These are phyloP conservation scores for Cassiopea andromeda DNA, from an alignment of 30 jellyfish, hydroid and myxozoan species.

Conservation along the genomic window DNA sequence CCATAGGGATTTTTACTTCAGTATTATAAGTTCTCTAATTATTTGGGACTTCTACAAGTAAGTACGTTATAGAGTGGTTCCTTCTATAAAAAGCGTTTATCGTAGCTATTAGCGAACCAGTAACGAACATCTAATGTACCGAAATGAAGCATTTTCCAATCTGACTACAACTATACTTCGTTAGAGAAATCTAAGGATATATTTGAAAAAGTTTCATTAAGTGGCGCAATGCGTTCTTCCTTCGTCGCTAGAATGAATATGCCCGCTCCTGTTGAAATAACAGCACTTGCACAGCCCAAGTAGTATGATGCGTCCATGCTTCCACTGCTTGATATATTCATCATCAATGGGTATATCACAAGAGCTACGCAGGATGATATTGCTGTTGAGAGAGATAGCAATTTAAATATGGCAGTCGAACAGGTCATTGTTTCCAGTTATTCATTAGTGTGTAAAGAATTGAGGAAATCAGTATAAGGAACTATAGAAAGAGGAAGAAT, in stretches of 20 bases:
- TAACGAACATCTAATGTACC: too few species aligned
- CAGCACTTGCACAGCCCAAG: slow-evolving; percentile 9
- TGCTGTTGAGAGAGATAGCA: not conserved
- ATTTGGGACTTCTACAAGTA: too few species aligned
- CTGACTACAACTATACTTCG: not conserved
- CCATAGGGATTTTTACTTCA: too few species aligned
- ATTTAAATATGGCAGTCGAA: too few species aligned
- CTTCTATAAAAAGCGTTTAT: too few species aligned
- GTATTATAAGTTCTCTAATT: too few species aligned
- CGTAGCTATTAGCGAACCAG: too few species aligned
- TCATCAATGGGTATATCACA: not conserved
- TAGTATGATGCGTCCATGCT: not conserved
- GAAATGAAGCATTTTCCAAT: not conserved
- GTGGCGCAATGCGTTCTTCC: slow-evolving; percentile 5
- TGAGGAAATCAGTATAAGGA: too few species aligned
- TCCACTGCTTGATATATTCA: not conserved
- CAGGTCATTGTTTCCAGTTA: too few species aligned
- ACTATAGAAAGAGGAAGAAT: too few species aligned
- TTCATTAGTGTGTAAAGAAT: too few species aligned
- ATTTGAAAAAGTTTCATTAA: not conserved
- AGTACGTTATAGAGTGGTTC: too few species aligned
- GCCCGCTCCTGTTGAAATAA: slow-evolving; percentile 3
- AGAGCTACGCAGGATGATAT: not conserved
- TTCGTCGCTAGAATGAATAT: not conserved
- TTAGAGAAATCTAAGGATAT: not conserved